These are phyloP conservation scores for Lerema accius DNA, from an alignment of 1,140 invertebrate species.

Conservation along the genomic window DNA sequence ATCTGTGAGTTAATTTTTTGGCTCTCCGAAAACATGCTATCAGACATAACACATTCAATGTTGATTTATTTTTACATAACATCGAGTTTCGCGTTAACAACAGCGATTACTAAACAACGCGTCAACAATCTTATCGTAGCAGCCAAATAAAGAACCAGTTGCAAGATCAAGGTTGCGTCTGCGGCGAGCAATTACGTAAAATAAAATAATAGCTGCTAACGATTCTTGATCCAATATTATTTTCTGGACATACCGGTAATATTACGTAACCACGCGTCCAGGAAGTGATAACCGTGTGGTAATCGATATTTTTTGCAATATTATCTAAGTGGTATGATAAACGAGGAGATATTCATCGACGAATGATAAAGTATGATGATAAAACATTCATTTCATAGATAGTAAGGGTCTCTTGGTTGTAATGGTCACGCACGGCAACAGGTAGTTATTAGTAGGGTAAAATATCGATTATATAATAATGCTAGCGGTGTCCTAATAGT, in stretches of 20 bases:
- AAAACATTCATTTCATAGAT: too few species aligned
- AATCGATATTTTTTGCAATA: not conserved
- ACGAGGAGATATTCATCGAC: too few species aligned
- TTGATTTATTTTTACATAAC: too few species aligned
- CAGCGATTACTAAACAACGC: constrained; percentile 15
- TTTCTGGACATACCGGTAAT: not conserved
- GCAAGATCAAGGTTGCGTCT: constrained; percentile 20
- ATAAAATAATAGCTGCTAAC: not conserved
- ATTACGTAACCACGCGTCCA: not conserved
- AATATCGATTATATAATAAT: too few species aligned
- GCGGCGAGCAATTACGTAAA: not conserved
- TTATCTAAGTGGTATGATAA: not conserved
- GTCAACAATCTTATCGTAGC: constrained; percentile 15
- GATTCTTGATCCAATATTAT: not conserved
- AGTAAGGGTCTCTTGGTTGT: too few species aligned
- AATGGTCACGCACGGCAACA: too few species aligned
- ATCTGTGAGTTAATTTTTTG: too few species aligned
- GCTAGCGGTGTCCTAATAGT: too few species aligned
- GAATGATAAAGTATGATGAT: too few species aligned
- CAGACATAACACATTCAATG: too few species aligned
- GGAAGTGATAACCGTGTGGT: constrained; percentile 7
- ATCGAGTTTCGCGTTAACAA: constrained; percentile 7
- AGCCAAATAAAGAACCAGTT: constrained; percentile 21
- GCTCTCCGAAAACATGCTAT: too few species aligned
- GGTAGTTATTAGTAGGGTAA: too few species aligned